Evolutionary conservation across 2,888 invertebrate genomes (phyloP).

Genomic region (Troides aeacus): DNA sequence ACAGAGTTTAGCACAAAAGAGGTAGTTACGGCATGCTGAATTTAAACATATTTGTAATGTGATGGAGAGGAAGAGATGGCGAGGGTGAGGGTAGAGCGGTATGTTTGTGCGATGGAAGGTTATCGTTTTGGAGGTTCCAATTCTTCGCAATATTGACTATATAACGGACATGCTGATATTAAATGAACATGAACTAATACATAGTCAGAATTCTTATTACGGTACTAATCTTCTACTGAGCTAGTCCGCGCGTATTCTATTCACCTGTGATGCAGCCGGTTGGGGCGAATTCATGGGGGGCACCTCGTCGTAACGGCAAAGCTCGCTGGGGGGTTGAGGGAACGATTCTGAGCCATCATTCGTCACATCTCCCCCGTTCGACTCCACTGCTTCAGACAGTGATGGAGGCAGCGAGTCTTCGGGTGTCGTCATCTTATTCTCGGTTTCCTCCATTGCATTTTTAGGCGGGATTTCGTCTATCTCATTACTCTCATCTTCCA

Average conservation of each 20-base stretch:
- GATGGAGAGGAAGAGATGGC: constrained; percentile 32
- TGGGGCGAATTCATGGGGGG: constrained; percentile 35
- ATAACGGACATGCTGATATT: constrained; percentile 66
- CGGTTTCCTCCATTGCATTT: constrained; percentile 13
- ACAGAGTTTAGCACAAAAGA: constrained; percentile 54
- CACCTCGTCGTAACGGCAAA: constrained; percentile 34
- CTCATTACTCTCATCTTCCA: constrained; percentile 33
- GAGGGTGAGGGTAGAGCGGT: constrained; percentile 43
- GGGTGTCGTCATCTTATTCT: constrained; percentile 26
- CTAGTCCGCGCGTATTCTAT: constrained; percentile 68
- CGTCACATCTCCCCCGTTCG: constrained; percentile 31
- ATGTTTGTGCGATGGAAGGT: constrained; percentile 33
- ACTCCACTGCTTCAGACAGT: constrained; percentile 37
- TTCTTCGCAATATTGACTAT: constrained; percentile 64
- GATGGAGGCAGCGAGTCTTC: constrained; percentile 40
- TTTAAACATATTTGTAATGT: constrained; percentile 40
- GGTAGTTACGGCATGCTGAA: constrained; percentile 36
- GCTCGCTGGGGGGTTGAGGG: constrained; percentile 45
- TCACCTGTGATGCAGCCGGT: constrained; percentile 60
- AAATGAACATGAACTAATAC: constrained; percentile 66
- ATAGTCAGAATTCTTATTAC: constrained; percentile 58
- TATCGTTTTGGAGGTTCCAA: constrained; percentile 39
- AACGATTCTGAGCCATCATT: constrained; percentile 41
- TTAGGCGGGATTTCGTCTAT: constrained; percentile 7
- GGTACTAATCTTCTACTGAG: constrained; percentile 72